Percentiles rank a stretch among this genome's conserved stretches.
Evolutionary conservation across 2,888 invertebrate genomes (phyloP).

Genomic region (Metacarcinus magister): DNA sequence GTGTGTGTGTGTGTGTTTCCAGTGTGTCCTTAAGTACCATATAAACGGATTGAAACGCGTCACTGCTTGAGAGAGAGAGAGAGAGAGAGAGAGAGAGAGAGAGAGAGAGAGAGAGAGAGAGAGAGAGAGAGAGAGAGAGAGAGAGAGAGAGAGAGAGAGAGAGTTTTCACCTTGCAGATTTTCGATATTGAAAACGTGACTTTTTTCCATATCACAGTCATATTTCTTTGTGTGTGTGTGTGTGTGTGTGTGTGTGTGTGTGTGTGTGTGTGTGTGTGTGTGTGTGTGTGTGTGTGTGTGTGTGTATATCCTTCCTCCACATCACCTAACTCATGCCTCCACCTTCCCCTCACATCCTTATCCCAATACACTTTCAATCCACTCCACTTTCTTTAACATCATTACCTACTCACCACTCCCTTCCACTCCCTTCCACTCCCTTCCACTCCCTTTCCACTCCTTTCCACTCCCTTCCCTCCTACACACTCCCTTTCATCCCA

Average conservation of each 20-base stretch:
- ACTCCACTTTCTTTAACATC: too few species aligned
- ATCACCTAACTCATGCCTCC: neutral
- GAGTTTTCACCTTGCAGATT: neutral
- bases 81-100: conserved; percentile 26
- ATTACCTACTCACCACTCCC: neutral
- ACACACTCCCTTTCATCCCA: neutral
- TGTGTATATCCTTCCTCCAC: neutral
- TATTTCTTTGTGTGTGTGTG: neutral
- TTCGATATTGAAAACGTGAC: neutral
- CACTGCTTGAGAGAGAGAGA: conserved; percentile 2
- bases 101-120: conserved; percentile 26
- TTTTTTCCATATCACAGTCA: neutral
- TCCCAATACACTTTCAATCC: neutral
- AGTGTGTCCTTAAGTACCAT: conserved; percentile 14
- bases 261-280: conserved; percentile 21
- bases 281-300: neutral
- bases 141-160: neutral
- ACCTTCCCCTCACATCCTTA: neutral
- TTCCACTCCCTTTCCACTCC: neutral
- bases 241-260: conserved; percentile 26
- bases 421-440: neutral
- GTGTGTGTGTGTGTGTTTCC: neutral
- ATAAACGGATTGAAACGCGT: neutral
- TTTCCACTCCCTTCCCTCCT: neutral
- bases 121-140: conserved; percentile 26